These are phyloP conservation scores for Urophycis tenuis DNA, from an alignment of 2,797 vertebrate species.

Conservation along the genomic window DNA sequence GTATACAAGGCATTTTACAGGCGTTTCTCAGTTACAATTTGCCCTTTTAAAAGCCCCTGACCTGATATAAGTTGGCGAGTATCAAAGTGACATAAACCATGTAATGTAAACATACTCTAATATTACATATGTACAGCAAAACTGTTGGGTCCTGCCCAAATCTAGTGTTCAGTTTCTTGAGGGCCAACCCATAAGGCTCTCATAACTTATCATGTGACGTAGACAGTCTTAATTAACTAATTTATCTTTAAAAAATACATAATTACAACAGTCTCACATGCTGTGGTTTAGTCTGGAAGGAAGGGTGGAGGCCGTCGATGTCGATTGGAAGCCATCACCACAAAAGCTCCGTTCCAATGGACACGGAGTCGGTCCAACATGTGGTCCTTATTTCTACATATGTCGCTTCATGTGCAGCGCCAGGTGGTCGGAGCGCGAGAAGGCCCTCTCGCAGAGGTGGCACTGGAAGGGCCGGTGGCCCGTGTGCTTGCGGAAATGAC, in stretches of 20 bases:
- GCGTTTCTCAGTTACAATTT: constrained; percentile 14
- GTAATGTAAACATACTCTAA: constrained; percentile 51
- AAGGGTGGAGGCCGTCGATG: constrained; percentile 12
- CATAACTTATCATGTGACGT: constrained; percentile 63
- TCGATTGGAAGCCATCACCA: constrained; percentile 17
- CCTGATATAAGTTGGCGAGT: constrained; percentile 45
- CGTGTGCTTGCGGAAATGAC: constrained; percentile 90
- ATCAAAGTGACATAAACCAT: background rate
- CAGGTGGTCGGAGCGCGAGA: constrained; percentile 87
- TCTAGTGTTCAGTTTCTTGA: constrained; percentile 29
- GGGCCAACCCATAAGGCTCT: constrained; percentile 39
- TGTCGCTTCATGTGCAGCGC: constrained; percentile 95
- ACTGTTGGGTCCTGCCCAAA: constrained; percentile 71
- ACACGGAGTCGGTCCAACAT: background rate
- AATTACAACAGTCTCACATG: background rate
- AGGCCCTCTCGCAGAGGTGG: constrained; percentile 86
- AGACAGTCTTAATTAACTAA: constrained; percentile 67
- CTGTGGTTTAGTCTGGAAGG: constrained; percentile 61
- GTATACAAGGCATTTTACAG: background rate
- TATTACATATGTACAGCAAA: constrained; percentile 55
- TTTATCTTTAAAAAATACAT: background rate
- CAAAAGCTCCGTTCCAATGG: background rate
- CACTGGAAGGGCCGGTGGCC: constrained; percentile 90
- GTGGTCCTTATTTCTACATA: constrained; percentile 65
- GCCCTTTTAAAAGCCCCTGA: constrained; percentile 43